phyloP scores from a whole-genome alignment of 2,888 invertebrate genomes.

The Zele albiditarsus region DNA sequence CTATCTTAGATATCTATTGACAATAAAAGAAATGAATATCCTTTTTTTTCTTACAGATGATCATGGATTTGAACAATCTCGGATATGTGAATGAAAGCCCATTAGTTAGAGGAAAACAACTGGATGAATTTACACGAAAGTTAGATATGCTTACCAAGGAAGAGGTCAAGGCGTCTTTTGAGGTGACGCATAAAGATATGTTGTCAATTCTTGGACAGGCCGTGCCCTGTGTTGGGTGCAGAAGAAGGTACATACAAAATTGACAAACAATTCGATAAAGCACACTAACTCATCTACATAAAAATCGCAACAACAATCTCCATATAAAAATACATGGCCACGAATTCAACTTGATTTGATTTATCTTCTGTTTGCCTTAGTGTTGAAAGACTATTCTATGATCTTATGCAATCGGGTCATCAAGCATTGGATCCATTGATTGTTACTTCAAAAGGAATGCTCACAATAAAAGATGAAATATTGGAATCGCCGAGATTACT shows the following conservation, averaged over 20 bases:
- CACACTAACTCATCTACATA: background rate
- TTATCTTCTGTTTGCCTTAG: conserved; percentile 73
- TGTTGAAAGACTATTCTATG: conserved; percentile 91
- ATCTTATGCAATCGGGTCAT: conserved; percentile 88
- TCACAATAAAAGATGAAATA: conserved; percentile 87
- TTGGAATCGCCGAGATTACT: conserved; percentile 86
- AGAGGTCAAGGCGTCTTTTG: conserved; percentile 86
- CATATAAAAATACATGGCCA: too few species aligned
- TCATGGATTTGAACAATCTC: conserved; percentile 92
- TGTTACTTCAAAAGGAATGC: conserved; percentile 82
- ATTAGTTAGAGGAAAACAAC: conserved; percentile 85
- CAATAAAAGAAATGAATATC: background rate
- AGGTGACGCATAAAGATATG: conserved; percentile 88
- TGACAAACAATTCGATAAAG: background rate
- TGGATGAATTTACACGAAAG: conserved; percentile 90
- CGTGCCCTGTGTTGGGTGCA: conserved; percentile 95
- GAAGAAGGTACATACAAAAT: conserved; percentile 81
- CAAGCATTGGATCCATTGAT: conserved; percentile 91
- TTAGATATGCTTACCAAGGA: conserved; percentile 84
- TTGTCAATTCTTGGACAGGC: conserved; percentile 90
- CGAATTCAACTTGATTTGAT: conserved; percentile 12
- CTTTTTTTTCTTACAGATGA: conserved; percentile 79
- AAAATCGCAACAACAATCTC: conserved; percentile 21
- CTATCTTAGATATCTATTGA: background rate
- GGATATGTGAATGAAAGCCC: conserved; percentile 89